Conservation (phyloP, 2,888 invertebrate genomes). For the Lapara coniferarum region DNA sequence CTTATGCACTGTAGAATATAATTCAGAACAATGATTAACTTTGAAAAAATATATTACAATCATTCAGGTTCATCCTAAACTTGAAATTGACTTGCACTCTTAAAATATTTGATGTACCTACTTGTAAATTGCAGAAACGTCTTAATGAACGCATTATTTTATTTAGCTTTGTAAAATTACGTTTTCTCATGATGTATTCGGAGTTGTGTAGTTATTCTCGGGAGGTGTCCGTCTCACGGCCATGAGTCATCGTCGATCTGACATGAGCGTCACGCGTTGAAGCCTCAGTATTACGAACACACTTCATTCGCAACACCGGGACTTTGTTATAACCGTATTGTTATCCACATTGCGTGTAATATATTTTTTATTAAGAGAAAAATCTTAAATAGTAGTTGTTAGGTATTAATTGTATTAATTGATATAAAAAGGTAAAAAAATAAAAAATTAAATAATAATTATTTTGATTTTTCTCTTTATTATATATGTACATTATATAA, state of each 20-base stretch:
- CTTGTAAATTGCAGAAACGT: neutral
- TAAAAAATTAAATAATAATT: conserved; percentile 41
- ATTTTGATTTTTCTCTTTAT: conserved; percentile 82
- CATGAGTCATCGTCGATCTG: neutral
- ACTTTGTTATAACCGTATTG: conserved; percentile 76
- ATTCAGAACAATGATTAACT: too few relatives aligned
- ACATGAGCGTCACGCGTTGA: conserved; percentile 1
- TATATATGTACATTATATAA: conserved; percentile 81
- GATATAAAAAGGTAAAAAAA: conserved; percentile 41
- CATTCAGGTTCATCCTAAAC: too few relatives aligned
- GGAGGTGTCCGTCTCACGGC: conserved; percentile 4
- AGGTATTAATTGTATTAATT: conserved; percentile 82
- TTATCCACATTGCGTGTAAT: conserved; percentile 79
- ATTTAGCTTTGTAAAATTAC: conserved; percentile 5
- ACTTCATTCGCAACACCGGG: conserved; percentile 59
- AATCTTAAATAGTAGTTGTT: conserved; percentile 81
- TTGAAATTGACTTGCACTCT: too few relatives aligned
- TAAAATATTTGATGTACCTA: neutral
- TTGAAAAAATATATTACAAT: too few relatives aligned
- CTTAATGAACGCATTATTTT: neutral
- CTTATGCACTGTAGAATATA: neutral
- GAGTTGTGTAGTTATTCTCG: conserved; percentile 28
- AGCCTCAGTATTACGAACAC: conserved; percentile 72
- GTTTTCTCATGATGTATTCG: neutral
- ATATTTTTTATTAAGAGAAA: conserved; percentile 82